Conservation (phyloP, 2,797 vertebrate species). For the Psittacula echo region DNA sequence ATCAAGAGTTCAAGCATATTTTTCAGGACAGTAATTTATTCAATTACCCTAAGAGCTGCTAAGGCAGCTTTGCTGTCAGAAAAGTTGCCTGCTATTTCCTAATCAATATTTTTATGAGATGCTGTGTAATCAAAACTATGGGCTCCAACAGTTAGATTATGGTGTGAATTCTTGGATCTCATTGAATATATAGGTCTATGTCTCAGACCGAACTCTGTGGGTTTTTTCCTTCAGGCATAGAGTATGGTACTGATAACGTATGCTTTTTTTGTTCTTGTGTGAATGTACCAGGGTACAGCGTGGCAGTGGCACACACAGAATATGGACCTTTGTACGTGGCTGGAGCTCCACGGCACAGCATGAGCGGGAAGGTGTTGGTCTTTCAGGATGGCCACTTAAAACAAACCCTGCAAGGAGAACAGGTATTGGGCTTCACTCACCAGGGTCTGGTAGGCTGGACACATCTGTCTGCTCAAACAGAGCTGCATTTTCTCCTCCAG, state of each 20-base stretch:
- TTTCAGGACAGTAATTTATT: neutral
- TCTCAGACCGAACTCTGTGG: neutral
- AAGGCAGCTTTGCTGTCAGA: neutral
- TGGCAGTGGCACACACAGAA: constrained; percentile 46
- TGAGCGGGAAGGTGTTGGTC: constrained; percentile 77
- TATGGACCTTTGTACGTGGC: constrained; percentile 65
- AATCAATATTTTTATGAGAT: neutral
- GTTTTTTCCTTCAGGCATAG: neutral
- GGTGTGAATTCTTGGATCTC: neutral
- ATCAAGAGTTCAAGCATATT: neutral
- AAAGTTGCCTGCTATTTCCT: neutral
- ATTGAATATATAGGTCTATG: neutral
- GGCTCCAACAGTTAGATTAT: neutral
- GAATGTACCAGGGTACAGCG: constrained; percentile 77
- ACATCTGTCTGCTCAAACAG: neutral
- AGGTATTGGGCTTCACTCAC: constrained; percentile 65
- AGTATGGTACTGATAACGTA: accelerated
- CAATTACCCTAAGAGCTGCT: neutral
- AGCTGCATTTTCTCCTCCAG: neutral
- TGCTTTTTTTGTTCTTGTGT: neutral
- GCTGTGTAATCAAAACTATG: neutral
- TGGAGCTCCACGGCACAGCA: constrained; percentile 78
- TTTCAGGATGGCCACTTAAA: constrained; percentile 38
- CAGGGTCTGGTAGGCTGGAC: neutral
- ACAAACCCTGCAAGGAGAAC: constrained; percentile 74